Evolutionary conservation across 2,797 vertebrate species (phyloP).

Genomic region (Pangasius larnaudii): DNA sequence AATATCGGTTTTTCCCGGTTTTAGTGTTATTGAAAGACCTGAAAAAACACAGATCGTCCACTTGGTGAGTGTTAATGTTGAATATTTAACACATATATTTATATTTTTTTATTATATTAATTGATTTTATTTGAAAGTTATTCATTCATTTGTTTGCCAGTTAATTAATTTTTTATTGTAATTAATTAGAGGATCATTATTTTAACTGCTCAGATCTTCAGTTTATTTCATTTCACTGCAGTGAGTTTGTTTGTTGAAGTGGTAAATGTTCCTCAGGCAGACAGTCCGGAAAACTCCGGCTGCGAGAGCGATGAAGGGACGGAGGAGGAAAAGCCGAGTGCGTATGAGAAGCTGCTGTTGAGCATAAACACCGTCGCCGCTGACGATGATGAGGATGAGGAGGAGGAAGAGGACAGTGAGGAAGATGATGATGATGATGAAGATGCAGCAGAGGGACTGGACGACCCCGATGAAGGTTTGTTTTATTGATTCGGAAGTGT

Average conservation of each 20-base stretch:
- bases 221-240: background rate
- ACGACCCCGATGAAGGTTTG: background rate
- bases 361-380: constrained; percentile 75
- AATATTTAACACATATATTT: background rate
- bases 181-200: background rate
- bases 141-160: background rate
- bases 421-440: constrained; percentile 31
- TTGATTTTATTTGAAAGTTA: no score
- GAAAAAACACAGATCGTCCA: constrained; percentile 82
- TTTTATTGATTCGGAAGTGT: background rate
- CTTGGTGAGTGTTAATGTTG: constrained; percentile 78
- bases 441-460: constrained; percentile 12
- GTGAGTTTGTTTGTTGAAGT: background rate
- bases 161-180: background rate
- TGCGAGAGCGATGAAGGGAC: constrained; percentile 75
- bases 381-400: constrained; percentile 37
- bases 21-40: constrained; percentile 78
- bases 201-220: background rate
- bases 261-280: constrained; percentile 66
- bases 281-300: constrained; percentile 77
- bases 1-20: constrained; percentile 24
- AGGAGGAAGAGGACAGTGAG: background rate
- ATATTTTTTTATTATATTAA: no score
- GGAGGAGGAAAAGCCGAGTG: constrained; percentile 79
- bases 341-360: constrained; percentile 88